Conservation (phyloP, 2,113 vertebrate genomes). For the Corythaixoides concolor region DNA sequence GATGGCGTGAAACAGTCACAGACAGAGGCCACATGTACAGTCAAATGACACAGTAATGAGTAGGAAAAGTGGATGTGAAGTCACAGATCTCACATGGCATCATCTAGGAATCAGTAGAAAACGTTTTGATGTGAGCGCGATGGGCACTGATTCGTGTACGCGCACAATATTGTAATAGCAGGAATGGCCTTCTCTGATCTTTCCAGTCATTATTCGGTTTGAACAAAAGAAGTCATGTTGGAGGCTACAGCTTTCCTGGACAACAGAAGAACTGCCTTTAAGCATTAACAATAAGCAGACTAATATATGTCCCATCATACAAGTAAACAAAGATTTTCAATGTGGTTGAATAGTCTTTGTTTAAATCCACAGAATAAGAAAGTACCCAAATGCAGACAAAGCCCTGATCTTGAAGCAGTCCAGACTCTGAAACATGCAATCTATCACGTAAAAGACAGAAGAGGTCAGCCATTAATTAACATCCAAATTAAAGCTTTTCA, state of each 20-base stretch:
- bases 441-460: slow-evolving; percentile 48
- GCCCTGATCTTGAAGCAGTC: background rate
- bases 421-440: slow-evolving; percentile 31
- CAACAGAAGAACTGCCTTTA: background rate
- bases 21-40: background rate
- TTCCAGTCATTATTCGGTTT: background rate
- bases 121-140: accelerated
- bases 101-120: background rate
- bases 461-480: slow-evolving; percentile 73
- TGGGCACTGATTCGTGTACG: background rate
- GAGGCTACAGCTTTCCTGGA: background rate
- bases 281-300: background rate
- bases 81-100: background rate
- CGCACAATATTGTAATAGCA: accelerated
- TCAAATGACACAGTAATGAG: background rate
- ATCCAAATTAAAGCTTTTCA: slow-evolving; percentile 72
- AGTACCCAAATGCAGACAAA: background rate
- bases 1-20: background rate
- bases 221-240: background rate
- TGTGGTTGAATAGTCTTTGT: background rate
- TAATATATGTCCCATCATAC: background rate
- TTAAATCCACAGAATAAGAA: background rate
- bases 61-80: background rate
- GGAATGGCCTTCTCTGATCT: background rate
- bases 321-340: background rate